A percentile compares a stretch with the other conserved stretches of the same genome.
phyloP scores from a whole-genome alignment of 2,113 vertebrate species.

The Zosterops hypoxanthus region DNA sequence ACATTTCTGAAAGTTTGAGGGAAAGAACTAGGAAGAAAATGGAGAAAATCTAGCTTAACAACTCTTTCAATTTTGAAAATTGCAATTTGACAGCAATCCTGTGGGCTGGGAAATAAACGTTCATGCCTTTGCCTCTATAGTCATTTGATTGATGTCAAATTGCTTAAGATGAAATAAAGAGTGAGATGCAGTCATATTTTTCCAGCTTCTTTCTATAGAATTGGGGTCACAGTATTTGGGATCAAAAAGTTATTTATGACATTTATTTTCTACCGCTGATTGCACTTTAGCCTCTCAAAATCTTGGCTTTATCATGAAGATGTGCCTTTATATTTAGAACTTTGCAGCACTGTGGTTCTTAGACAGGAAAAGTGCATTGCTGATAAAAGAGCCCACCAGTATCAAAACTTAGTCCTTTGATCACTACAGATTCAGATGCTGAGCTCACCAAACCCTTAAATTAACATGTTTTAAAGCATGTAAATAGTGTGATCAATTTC shows the following conservation, averaged over 20 bases:
- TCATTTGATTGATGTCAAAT: slow-evolving; percentile 68
- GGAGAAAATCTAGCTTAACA: slow-evolving; percentile 60
- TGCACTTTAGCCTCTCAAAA: slow-evolving; percentile 62
- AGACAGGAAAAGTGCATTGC: neutral
- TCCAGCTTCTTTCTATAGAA: slow-evolving; percentile 56
- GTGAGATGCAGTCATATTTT: slow-evolving; percentile 65
- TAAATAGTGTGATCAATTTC: neutral
- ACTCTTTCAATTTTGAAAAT: slow-evolving; percentile 70
- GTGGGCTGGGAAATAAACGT: slow-evolving; percentile 66
- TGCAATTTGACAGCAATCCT: slow-evolving; percentile 71
- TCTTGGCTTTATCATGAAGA: slow-evolving; percentile 53
- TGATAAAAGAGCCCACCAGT: neutral
- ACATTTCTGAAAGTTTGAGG: slow-evolving; percentile 60
- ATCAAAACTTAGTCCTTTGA: neutral
- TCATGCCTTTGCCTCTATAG: slow-evolving; percentile 60
- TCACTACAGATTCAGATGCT: neutral
- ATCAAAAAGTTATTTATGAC: slow-evolving; percentile 67
- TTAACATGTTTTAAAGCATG: neutral
- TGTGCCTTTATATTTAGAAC: slow-evolving; percentile 45
- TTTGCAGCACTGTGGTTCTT: neutral
- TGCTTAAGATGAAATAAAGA: slow-evolving; percentile 72
- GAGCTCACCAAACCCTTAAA: neutral
- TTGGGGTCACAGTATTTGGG: slow-evolving; percentile 63
- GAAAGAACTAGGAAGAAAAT: slow-evolving; percentile 58
- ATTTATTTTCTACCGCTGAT: slow-evolving; percentile 56